Conservation (phyloP, 2,113 vertebrate genomes). For the Leucosticte australis region DNA sequence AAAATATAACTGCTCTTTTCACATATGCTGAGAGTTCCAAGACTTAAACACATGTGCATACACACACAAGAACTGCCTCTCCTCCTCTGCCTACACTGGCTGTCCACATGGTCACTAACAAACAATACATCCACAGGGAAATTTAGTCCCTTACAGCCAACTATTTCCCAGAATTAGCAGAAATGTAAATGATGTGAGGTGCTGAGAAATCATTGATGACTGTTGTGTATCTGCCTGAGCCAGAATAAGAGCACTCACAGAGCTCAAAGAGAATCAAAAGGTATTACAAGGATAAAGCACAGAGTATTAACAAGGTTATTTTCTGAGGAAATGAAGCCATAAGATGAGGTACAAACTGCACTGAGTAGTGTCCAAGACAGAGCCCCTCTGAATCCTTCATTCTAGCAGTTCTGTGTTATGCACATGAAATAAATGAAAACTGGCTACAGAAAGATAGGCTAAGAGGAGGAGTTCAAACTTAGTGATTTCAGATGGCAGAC, state of each 20-base stretch:
- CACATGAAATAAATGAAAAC: neutral
- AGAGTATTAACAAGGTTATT: neutral
- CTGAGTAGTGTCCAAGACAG: neutral
- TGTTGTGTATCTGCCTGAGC: neutral
- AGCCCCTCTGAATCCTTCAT: neutral
- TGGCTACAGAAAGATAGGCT: neutral
- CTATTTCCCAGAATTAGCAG: neutral
- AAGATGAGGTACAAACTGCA: neutral
- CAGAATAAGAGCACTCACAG: conserved; percentile 1
- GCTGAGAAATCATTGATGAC: conserved; percentile 31
- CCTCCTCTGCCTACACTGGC: neutral
- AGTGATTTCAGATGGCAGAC: neutral
- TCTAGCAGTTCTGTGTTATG: neutral
- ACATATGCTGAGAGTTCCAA: neutral
- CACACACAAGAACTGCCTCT: neutral
- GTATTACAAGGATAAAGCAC: neutral
- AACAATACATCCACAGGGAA: neutral
- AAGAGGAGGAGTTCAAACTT: neutral
- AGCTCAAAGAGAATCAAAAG: conserved; percentile 20
- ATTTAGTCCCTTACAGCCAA: neutral
- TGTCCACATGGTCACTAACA: neutral
- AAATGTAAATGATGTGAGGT: neutral
- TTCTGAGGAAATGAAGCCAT: conserved; percentile 8
- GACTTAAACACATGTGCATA: neutral
- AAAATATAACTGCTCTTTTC: neutral